A percentile compares a stretch with the other conserved stretches of the same genome.
Evolutionary conservation across 2,888 invertebrate genomes (phyloP).

Genomic region (Erannis defoliaria): DNA sequence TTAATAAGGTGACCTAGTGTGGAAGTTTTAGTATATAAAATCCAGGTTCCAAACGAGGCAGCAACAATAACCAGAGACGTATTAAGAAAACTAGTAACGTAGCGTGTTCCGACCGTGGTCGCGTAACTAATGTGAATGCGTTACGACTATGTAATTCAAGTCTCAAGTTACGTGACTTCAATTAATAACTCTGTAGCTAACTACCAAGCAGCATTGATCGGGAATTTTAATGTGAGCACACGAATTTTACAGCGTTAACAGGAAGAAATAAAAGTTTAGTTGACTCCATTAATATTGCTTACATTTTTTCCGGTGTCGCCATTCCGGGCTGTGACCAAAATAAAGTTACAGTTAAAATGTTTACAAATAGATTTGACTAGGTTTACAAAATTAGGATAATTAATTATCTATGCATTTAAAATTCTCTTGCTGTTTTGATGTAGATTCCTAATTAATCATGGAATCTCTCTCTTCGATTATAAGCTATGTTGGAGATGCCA

Average conservation of each 20-base stretch:
- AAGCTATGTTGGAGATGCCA: no score
- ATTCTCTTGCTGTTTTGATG: constrained; percentile 6
- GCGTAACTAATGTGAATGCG: constrained; percentile 64
- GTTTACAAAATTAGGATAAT: constrained; percentile 22
- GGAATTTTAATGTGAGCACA: constrained; percentile 27
- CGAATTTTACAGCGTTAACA: constrained; percentile 24
- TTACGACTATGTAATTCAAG: constrained; percentile 59
- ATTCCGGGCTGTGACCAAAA: constrained; percentile 22
- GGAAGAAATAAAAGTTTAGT: constrained; percentile 39
- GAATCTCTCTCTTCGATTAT: no score
- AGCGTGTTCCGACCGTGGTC: constrained; percentile 49
- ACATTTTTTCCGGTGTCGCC: constrained; percentile 32
- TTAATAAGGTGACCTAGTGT: no score
- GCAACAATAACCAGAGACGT: constrained; percentile 15
- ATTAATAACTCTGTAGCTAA: constrained; percentile 60
- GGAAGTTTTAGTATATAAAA: neutral
- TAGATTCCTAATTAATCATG: no score
- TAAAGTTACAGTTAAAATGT: constrained; percentile 27
- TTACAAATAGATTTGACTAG: constrained; percentile 26
- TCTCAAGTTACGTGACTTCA: constrained; percentile 64
- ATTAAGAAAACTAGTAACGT: constrained; percentile 28
- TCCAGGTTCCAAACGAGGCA: constrained; percentile 9
- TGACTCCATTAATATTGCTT: constrained; percentile 23
- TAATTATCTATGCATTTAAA: constrained; percentile 14
- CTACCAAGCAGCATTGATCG: constrained; percentile 23